Percentiles rank a stretch among this genome's conserved stretches.
These are phyloP conservation scores for Gopherus flavomarginatus DNA, from an alignment of 2,113 vertebrate species.

Conservation along the genomic window DNA sequence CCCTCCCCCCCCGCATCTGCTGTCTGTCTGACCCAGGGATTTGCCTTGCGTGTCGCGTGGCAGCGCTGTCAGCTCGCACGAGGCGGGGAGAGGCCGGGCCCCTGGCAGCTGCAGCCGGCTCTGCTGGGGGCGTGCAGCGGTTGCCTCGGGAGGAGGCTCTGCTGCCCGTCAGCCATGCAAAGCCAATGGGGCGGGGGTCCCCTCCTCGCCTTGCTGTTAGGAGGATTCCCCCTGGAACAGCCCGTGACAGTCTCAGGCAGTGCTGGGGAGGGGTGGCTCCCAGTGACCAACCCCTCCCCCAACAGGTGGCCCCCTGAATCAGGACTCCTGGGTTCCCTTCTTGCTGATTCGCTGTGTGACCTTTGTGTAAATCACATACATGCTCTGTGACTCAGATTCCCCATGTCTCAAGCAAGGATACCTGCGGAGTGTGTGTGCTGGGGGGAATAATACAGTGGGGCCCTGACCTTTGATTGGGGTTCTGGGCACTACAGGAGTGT, in stretches of 20 bases:
- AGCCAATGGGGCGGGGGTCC: accelerated
- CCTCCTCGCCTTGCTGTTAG: accelerated
- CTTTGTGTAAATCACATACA: not conserved
- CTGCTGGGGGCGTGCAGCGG: not conserved
- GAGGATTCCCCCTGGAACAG: not conserved
- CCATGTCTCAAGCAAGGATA: not conserved
- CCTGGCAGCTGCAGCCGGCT: accelerated
- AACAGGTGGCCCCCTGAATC: too few species aligned
- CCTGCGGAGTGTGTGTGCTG: too few species aligned
- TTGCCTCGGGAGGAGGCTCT: too few species aligned
- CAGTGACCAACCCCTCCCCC: not conserved
- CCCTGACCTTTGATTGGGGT: not conserved
- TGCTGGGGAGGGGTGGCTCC: too few species aligned
- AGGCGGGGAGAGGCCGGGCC: not conserved
- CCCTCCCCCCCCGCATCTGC: conserved; percentile 2
- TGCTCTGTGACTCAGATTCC: not conserved
- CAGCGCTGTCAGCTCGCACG: not conserved
- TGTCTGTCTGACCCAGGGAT: not conserved
- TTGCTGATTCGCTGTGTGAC: not conserved
- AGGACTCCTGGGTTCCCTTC: not conserved
- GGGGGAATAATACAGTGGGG: not conserved
- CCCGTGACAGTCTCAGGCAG: not conserved
- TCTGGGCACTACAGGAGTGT: not conserved
- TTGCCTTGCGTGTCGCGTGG: not conserved
- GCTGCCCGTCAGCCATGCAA: accelerated